Base-by-base conservation (phyloP, 1,140 invertebrate species). In the Chrysopa pallens region DNA sequence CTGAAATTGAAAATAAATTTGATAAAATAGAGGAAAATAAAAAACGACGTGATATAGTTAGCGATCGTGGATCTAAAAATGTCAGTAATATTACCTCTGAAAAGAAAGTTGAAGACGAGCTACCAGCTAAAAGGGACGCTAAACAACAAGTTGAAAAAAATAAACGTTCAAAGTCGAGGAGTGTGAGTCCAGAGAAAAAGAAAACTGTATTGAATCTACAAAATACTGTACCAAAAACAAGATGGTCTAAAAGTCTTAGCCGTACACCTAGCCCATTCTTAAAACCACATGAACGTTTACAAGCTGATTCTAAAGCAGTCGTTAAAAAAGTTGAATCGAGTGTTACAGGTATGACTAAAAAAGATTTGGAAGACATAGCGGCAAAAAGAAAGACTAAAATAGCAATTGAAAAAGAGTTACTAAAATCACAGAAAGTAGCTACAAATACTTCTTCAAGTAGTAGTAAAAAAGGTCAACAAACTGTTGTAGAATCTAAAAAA, bases 251-350 rank as follows among this genome's bases (percentile, higher is more conserved):
- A 59, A 84, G 80, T 52, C 63, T 84, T 13, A 84, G 80, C 7
- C 70, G 81, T 45, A 84, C 81, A 1, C 80, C 81, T 14, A 84
- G 80, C 14, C 80, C 81, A 38, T 84, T 84, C 59, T 72, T 83
- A 43, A 80, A 82, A 60, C 76, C 77, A 39, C 74, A 80, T 49
- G 80, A 83, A 56, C 72, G 77, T n/a, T 56, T 62, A 8, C 23
- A 29, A 48, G 12, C 35, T 39, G 37, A 38, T 17, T 36, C 9
- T 6, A 31, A 9, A 44, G 29, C 29, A 47, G 33, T 17, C 6
- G 29, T n/a, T 27, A 28, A 36, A 28, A 11, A 35, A 44, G 17
- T 17, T n/a, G 28, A 23, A 23, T 2, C 39, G 42, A 51, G 48
- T 27, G 53, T 33, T 11, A 33, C n/a, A 11, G 31, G 31, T 33